phyloP scores from a whole-genome alignment of 2,888 invertebrate species.

The Chymomyza procnemis region DNA sequence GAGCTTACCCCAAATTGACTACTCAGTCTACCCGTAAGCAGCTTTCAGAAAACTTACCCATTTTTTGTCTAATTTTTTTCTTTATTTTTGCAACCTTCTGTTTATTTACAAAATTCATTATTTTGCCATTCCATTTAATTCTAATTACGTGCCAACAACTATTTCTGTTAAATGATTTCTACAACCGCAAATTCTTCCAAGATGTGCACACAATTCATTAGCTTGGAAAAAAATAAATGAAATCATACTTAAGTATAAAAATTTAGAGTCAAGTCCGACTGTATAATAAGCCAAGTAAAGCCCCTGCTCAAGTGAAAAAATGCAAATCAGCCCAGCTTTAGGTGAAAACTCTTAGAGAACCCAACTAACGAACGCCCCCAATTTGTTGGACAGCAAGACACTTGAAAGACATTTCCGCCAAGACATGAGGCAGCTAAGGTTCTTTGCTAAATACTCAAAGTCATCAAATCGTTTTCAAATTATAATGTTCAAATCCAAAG shows the following conservation, averaged over 20 bases:
- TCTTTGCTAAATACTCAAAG: neutral
- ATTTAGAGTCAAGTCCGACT: conserved; percentile 13
- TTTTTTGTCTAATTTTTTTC: neutral
- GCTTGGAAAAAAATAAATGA: conserved; percentile 25
- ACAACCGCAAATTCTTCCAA: conserved; percentile 25
- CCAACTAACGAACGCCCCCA: neutral
- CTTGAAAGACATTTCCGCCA: conserved; percentile 35
- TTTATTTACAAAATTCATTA: conserved; percentile 13
- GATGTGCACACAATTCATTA: conserved; percentile 40
- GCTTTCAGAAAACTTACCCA: neutral
- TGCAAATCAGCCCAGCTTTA: conserved; percentile 32
- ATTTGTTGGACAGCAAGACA: conserved; percentile 4
- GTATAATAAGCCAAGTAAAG: neutral
- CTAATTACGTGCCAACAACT: conserved; percentile 42
- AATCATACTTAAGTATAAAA: conserved; percentile 35
- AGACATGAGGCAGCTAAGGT: neutral
- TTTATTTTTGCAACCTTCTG: conserved; percentile 1
- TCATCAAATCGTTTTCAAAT: neutral
- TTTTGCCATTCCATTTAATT: conserved; percentile 35
- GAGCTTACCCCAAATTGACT: neutral
- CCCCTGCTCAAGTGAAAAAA: neutral
- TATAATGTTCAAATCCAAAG: neutral
- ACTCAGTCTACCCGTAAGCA: neutral
- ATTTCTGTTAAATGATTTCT: conserved; percentile 27
- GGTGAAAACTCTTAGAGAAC: neutral